Evolutionary conservation across 2,888 invertebrate species (phyloP).

Genomic region (Chloromyia formosa): DNA sequence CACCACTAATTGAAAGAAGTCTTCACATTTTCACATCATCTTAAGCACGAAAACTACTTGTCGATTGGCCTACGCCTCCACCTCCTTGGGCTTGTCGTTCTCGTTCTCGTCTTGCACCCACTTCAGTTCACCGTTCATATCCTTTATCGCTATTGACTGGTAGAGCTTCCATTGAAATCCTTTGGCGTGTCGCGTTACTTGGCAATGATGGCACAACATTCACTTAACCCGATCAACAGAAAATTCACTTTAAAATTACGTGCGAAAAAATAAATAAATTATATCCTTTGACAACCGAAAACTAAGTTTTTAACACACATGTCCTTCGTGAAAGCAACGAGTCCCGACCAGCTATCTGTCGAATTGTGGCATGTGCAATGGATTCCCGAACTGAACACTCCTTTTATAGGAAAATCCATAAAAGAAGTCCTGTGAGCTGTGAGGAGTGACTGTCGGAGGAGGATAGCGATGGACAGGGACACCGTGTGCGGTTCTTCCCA

Average conservation of each 20-base stretch:
- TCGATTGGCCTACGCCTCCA: neutral
- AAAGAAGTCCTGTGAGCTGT: slow-evolving; percentile 5
- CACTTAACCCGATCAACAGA: neutral
- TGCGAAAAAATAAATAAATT: neutral
- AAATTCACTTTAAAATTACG: neutral
- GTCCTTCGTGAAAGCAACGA: neutral
- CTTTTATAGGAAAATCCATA: slow-evolving; percentile 32
- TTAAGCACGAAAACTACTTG: slow-evolving; percentile 40
- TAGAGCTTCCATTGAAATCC: slow-evolving; percentile 17
- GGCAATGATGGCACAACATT: neutral
- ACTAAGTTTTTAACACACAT: neutral
- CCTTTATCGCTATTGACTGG: slow-evolving; percentile 28
- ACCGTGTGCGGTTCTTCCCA: neutral
- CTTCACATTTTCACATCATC: slow-evolving; percentile 35
- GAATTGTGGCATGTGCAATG: neutral
- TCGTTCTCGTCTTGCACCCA: neutral
- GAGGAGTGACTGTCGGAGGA: neutral
- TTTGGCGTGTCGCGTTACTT: neutral
- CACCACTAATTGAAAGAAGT: neutral
- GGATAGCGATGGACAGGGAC: neutral
- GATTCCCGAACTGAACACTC: slow-evolving; percentile 13
- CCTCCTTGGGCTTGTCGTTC: no score
- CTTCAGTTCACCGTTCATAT: slow-evolving; percentile 18
- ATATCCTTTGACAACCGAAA: neutral
- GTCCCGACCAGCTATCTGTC: neutral